A percentile compares a stretch with the other conserved stretches of the same genome.
These are phyloP conservation scores for Vespertilio murinus DNA, from an alignment of 2,797 vertebrate genomes.

Conservation along the genomic window DNA sequence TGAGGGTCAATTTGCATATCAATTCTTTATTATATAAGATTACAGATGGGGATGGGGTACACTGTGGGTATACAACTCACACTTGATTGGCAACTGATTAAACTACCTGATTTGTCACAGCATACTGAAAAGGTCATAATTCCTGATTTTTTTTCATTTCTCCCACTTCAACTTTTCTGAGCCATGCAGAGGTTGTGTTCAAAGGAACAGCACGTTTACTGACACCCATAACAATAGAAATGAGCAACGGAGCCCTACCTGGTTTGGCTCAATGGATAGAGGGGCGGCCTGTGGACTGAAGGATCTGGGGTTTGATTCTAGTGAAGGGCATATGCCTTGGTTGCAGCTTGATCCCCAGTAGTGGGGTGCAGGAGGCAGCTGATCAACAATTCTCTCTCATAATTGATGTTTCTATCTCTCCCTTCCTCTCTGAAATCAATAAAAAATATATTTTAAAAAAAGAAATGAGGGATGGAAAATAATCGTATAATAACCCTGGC, in stretches of 20 bases:
- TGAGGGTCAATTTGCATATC: too few relatives aligned
- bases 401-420: too few relatives aligned
- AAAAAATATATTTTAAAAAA: too few relatives aligned
- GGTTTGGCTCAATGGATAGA: too few relatives aligned
- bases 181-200: not conserved
- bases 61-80: not conserved
- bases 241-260: not conserved
- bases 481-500: not conserved
- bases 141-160: not conserved
- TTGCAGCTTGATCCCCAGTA: too few relatives aligned
- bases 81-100: not conserved
- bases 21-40: too few relatives aligned
- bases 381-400: too few relatives aligned
- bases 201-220: not conserved
- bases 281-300: fast-evolving
- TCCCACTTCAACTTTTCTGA: not conserved
- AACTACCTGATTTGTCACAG: not conserved
- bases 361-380: too few relatives aligned
- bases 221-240: not conserved
- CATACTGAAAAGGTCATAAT: not conserved
- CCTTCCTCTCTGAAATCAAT: too few relatives aligned
- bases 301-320: too few relatives aligned
- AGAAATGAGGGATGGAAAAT: not conserved
- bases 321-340: too few relatives aligned
- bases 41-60: not conserved